Percentiles rank a stretch among this genome's conserved stretches.
Conservation (phyloP, 2,797 vertebrate species). For the Notoglanidium macrostoma region DNA sequence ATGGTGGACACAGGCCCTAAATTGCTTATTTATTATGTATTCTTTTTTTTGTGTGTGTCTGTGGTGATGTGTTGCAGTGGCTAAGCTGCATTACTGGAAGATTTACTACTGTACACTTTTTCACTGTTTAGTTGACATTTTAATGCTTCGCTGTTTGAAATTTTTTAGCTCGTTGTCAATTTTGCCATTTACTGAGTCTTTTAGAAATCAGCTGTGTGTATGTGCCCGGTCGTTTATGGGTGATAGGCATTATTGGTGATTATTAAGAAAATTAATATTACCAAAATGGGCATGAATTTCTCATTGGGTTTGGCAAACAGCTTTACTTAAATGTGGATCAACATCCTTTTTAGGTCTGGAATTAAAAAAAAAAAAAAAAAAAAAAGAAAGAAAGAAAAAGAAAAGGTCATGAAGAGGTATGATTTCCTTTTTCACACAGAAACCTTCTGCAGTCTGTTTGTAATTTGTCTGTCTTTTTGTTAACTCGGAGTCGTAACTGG, state of each 20-base stretch:
- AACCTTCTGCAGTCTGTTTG: background rate
- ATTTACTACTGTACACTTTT: background rate
- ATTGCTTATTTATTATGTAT: background rate
- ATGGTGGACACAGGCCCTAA: no score
- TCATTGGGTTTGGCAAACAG: background rate
- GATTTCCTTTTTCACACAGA: background rate
- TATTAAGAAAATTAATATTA: background rate
- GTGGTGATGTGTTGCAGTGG: background rate
- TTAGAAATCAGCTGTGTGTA: background rate
- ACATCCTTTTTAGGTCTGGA: background rate
- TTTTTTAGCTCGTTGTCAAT: background rate
- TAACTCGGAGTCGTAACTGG: background rate
- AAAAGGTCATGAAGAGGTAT: background rate
- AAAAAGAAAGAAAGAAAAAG: background rate
- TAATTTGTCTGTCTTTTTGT: background rate
- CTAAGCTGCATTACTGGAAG: background rate
- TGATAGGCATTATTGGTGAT: background rate
- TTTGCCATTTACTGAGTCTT: background rate
- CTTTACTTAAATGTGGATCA: background rate
- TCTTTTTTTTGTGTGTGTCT: background rate
- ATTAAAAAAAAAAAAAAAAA: background rate
- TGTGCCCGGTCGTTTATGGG: background rate
- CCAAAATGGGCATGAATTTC: background rate
- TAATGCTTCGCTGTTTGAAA: background rate
- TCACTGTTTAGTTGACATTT: background rate